These are phyloP conservation scores for Microtus pennsylvanicus DNA, from an alignment of 2,113 vertebrate genomes.

Conservation along the genomic window DNA sequence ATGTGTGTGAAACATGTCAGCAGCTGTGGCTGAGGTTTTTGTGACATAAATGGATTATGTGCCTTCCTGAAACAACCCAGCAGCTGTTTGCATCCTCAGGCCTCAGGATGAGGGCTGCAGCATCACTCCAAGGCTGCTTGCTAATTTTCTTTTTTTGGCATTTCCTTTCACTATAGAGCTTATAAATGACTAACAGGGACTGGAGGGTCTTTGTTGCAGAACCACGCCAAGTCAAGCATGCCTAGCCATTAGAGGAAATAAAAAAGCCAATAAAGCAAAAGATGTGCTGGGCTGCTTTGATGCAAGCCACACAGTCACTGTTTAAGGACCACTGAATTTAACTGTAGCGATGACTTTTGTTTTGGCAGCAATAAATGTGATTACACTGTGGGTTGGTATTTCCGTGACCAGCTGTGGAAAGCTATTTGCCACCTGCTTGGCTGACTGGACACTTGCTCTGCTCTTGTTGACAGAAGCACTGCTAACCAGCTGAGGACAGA, in stretches of 20 bases:
- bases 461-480: not conserved
- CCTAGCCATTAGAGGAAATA: slow-evolving; percentile 44
- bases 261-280: slow-evolving; percentile 60
- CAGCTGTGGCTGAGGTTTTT: not conserved
- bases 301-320: slow-evolving; percentile 54
- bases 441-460: not conserved
- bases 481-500: slow-evolving; percentile 7
- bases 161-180: slow-evolving; percentile 15
- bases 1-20: not conserved
- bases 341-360: slow-evolving; percentile 12
- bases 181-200: not conserved
- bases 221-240: slow-evolving; percentile 40
- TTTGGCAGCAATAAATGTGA: slow-evolving; percentile 15
- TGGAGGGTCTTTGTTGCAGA: not conserved
- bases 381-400: slow-evolving; percentile 38
- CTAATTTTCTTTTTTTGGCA: not conserved
- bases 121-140: not conserved
- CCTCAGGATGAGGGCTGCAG: not conserved
- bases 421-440: slow-evolving; percentile 28
- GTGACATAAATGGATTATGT: not conserved
- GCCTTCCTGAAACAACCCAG: not conserved
- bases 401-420: slow-evolving; percentile 50
- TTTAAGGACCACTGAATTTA: slow-evolving; percentile 66
- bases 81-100: not conserved
- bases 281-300: slow-evolving; percentile 19